Percentiles rank a stretch among this genome's conserved stretches.
Conservation (phyloP, 37 sponge, comb jelly and placozoan genomes). For the Oscarella lobularis region DNA sequence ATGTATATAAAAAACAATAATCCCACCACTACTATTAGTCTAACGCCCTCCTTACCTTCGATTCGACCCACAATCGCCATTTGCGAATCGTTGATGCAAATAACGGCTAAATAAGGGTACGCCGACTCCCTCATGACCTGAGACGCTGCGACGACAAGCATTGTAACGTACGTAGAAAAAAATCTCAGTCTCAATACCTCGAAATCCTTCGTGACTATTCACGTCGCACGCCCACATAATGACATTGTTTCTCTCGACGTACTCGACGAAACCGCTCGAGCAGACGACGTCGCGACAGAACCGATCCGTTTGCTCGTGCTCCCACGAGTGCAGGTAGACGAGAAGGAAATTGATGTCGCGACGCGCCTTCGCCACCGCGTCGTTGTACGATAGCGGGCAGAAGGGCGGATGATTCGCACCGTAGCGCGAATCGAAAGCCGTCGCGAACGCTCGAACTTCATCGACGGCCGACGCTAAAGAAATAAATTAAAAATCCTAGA, state of each 20-base stretch:
- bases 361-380: constrained; percentile 38
- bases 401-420: neutral
- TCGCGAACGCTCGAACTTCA: neutral
- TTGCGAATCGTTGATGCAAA: constrained; percentile 24
- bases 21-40: no score
- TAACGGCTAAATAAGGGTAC: constrained; percentile 67
- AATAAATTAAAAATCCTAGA: no score
- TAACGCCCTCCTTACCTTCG: no score
- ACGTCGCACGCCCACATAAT: constrained; percentile 5
- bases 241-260: neutral
- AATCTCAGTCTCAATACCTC: no score
- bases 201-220: constrained; percentile 4
- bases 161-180: neutral
- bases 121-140: constrained; percentile 39
- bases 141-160: neutral
- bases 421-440: neutral
- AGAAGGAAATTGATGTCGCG: constrained; percentile 49
- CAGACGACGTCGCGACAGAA: constrained; percentile 46
- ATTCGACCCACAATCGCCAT: constrained; percentile 62
- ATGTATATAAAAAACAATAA: no score
- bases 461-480: no score
- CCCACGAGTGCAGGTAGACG: constrained; percentile 71
- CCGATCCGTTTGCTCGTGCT: constrained; percentile 38
- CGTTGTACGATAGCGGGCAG: neutral
- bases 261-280: neutral